Evolutionary conservation across 2,113 vertebrate genomes (phyloP), one percentile per base, ranked within the genome.

Genomic region (Rhinoderma darwinii): DNA sequence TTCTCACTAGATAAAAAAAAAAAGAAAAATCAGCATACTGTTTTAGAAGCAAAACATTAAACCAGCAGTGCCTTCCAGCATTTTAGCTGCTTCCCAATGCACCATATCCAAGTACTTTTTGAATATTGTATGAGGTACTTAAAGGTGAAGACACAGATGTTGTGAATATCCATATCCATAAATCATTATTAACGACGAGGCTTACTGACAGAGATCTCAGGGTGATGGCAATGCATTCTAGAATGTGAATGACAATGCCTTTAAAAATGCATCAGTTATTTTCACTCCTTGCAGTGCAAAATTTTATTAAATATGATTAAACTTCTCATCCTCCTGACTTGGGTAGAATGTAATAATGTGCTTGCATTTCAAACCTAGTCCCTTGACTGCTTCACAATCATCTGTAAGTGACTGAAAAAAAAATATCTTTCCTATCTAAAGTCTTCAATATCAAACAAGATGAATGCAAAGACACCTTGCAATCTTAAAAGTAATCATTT

Each of bases 91-190:
- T 92, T 93, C 88, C 91, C 92, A 89, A 91, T 92, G 90, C 89
- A 92, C 50, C 89, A 89, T 90, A 90, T 91, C 89, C 90, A 86
- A 91, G 91, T 87, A 90, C 87, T 91, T 92, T 88, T 88, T 94
- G 91, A 94, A 93, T 94, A 92, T 94, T 93, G 90, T 83, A 94
- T 93, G 91, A 93, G 88, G 82, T 92, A 90, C 86, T 93, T 92
- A 92, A 92, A 94, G 92, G 91, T 92, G 92, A 93, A 84, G 91
- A 92, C 91, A 90, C 90, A 92, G 91, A 88, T 94, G 91, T 91
- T 91, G 89, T 89, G 91, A 90, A 93, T 92, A 93, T 89, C 92
- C 89, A 90, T 92, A 92, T 83, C 91, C 88, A 91, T 92, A 90
- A 92, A 93, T 92, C 93, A 91, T 92, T 90, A 91, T 91, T 92